Evolutionary conservation across 2,113 vertebrate genomes (phyloP), one percentile per base, ranked within the genome.

Genomic region (Brachyistius frenatus): DNA sequence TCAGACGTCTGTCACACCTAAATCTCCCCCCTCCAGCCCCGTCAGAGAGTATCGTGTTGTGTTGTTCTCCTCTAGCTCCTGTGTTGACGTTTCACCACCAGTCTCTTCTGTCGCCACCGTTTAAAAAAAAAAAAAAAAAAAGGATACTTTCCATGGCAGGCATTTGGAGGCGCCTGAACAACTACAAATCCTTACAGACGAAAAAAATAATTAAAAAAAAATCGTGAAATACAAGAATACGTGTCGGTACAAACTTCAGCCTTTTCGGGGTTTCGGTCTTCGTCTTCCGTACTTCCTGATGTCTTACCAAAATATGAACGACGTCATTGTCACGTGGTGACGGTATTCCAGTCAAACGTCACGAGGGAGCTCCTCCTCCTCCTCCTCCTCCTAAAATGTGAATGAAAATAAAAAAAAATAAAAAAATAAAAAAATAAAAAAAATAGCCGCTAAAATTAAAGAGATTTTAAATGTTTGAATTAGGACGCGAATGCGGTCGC

Each of bases 81-180:
- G n/a, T 32, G 5, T 23, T 46, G 44, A 53, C 23, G 39, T 64
- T 67, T 66, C 81, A 32, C 53, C 30, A 37, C 62, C 61, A 49
- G 44, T 37, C 56, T 15, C 37, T 44, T 69, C 35, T 68, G 54
- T 0, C 23, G 7, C 0, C 7, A 1, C 5, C 36, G 65, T 66
- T 5, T 52, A 15, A 5, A 81, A 94, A 37, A 37, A 37, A 81
- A 94, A 37, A 37, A 37, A 2, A 83, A 94, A 2, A 83, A 94
- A 96, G 93, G 95, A 96, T 96, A 96, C 95, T 94, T 7, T 96
- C 95, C 94, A 96, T 94, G 55, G n/a, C 86, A 14, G 90, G 88
- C 93, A 95, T 94, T 55, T 60, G 84, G 32, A 31, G 15, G 65
- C 11, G 7, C 23, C 23, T 23, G 23, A 23, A 23, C 23, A 23